Evolutionary conservation across 2,797 vertebrate species (phyloP), one percentile per base, ranked within the genome.

Genomic region (Neosilurus mollespiculum): DNA sequence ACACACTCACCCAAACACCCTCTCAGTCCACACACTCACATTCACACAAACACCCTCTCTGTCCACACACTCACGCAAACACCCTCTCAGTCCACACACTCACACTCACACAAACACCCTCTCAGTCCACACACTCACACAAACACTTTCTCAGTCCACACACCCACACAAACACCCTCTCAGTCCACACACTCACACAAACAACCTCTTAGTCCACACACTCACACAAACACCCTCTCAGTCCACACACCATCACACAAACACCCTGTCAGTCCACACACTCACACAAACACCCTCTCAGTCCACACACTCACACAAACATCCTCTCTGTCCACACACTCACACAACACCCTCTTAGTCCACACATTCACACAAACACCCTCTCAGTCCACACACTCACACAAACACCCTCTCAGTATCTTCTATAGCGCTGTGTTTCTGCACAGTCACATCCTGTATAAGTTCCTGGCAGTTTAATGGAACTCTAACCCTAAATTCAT

Each of bases 401-500:
- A 81, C 66, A 70, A 69, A 72, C 58, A 65, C 30, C 59, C 84
- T 49, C 54, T 81, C 24, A 62, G 64, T 22, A 70, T 61, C 79
- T 81, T 70, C 66, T 81, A 70, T 87, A 81, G 70, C 22, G 24
- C 43, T 59, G 18, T 84, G 56, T 77, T 43, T 30, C 43, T 62
- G 18, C 30, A 37, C 56, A 37, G 22, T 61, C 73, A 34, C 10
- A 34, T 30, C 53, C 58, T 58, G 72, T 30, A 54, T 20, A 54
- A 62, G 58, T 24, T 75, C 20, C 71, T 81, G 72, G 43, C 26
- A 70, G 67, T 81, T 76, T 85, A 54, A 51, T 83, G 78, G 53
- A 83, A 81, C 34, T 64, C 11, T 67, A 82, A 80, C 83, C 37
- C 81, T 59, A 75, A 75, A 78, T 77, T 51, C 79, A 64, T 62